Evolutionary conservation across 2,888 invertebrate genomes (phyloP).

Genomic region (Polia nebulosa): DNA sequence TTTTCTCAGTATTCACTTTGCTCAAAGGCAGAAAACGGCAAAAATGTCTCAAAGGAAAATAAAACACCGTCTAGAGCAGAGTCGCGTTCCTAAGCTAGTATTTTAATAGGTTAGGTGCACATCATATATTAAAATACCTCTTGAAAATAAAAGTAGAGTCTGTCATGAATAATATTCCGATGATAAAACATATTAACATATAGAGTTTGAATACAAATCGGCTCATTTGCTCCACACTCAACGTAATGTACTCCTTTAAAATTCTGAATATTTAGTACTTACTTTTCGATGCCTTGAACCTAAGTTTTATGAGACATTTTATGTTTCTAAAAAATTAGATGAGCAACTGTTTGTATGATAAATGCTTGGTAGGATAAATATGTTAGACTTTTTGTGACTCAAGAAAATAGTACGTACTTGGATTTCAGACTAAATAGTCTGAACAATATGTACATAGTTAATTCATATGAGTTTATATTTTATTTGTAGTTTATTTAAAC

Average conservation of each 20-base stretch:
- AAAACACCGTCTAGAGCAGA: slow-evolving; percentile 9
- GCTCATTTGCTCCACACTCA: slow-evolving; percentile 71
- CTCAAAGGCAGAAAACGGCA: neutral
- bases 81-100: slow-evolving; percentile 39
- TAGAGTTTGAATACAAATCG: slow-evolving; percentile 79
- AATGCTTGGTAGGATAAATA: slow-evolving; percentile 18
- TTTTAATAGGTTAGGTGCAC: slow-evolving; percentile 64
- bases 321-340: slow-evolving; percentile 43
- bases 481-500: too few relatives aligned
- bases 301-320: slow-evolving; percentile 58
- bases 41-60: slow-evolving; percentile 3
- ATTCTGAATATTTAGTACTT: slow-evolving; percentile 62
- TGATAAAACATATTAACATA: slow-evolving; percentile 76
- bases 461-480: too few relatives aligned
- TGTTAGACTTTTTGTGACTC: neutral
- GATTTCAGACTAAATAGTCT: neutral
- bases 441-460: neutral
- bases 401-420: neutral
- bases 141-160: slow-evolving; percentile 72
- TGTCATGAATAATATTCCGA: slow-evolving; percentile 73
- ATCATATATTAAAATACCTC: slow-evolving; percentile 67
- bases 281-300: slow-evolving; percentile 59
- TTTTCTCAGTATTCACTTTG: slow-evolving; percentile 3
- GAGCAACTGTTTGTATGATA: slow-evolving; percentile 40
- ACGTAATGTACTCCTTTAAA: slow-evolving; percentile 63